phyloP scores from a whole-genome alignment of 2,888 invertebrate genomes.

The Anoplius nigerrimus region DNA sequence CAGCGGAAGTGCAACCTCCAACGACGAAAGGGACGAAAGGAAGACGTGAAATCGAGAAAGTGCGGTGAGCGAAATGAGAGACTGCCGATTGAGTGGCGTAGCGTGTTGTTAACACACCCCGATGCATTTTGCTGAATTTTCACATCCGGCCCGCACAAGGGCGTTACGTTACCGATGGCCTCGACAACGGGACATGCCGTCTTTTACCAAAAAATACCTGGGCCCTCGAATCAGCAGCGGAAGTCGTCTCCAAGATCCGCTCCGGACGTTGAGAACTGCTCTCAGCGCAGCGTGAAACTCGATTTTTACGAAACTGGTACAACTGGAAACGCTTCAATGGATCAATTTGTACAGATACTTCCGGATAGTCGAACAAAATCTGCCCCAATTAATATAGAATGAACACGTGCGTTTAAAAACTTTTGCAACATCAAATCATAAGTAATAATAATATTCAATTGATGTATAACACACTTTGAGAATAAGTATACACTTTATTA shows the following conservation, averaged over 20 bases:
- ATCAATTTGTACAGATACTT: too few species aligned
- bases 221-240: slow-evolving; percentile 63
- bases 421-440: too few species aligned
- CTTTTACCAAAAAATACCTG: slow-evolving; percentile 12
- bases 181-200: slow-evolving; percentile 17
- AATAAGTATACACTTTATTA: too few species aligned
- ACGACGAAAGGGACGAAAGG: not conserved
- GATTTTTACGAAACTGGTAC: too few species aligned
- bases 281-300: too few species aligned
- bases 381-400: too few species aligned
- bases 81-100: not conserved
- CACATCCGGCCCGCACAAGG: slow-evolving; percentile 40
- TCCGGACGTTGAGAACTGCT: too few species aligned
- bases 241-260: slow-evolving; percentile 53
- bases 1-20: not conserved
- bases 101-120: not conserved
- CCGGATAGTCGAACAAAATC: too few species aligned
- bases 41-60: not conserved
- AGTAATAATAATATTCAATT: too few species aligned
- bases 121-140: slow-evolving; percentile 49
- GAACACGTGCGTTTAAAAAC: too few species aligned
- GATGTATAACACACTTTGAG: too few species aligned
- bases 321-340: too few species aligned
- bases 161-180: slow-evolving; percentile 18
- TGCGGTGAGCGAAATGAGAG: not conserved